phyloP scores from a whole-genome alignment of 2,113 vertebrate species.

The Eudorcas thomsonii region DNA sequence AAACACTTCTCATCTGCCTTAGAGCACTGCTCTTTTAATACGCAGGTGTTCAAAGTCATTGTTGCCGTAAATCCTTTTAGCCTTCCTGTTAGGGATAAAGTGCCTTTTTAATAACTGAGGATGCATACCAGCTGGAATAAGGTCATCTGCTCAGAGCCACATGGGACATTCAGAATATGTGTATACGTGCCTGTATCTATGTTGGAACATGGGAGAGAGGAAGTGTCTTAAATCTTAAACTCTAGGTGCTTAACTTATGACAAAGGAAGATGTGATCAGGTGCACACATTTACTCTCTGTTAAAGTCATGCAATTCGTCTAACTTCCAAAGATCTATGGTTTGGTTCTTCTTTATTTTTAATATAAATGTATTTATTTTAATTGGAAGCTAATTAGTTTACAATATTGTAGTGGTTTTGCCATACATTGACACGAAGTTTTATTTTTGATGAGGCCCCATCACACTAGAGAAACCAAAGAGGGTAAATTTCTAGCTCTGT shows the following conservation, averaged over 20 bases:
- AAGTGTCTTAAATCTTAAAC: neutral
- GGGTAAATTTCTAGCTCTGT: neutral
- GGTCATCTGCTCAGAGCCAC: neutral
- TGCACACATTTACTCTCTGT: neutral
- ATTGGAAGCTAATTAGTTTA: neutral
- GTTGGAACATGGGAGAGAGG: neutral
- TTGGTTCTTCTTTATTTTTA: neutral
- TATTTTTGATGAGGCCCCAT: neutral
- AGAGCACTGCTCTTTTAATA: neutral
- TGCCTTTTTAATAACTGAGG: neutral
- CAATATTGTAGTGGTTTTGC: neutral
- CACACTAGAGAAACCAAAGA: neutral
- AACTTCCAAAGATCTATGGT: neutral
- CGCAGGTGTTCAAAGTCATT: neutral
- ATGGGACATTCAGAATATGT: neutral
- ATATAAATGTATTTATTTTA: neutral
- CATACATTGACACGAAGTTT: neutral
- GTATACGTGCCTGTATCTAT: neutral
- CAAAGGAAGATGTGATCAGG: neutral
- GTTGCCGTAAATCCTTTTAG: neutral
- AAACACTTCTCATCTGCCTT: neutral
- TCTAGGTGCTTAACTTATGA: neutral
- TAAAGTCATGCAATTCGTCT: neutral
- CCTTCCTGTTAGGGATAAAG: neutral
- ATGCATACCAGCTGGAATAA: neutral